A percentile compares a stretch with the other conserved stretches of the same genome.
Evolutionary conservation across 2,797 vertebrate genomes (phyloP).

Genomic region (Dendrocincla fuliginosa): DNA sequence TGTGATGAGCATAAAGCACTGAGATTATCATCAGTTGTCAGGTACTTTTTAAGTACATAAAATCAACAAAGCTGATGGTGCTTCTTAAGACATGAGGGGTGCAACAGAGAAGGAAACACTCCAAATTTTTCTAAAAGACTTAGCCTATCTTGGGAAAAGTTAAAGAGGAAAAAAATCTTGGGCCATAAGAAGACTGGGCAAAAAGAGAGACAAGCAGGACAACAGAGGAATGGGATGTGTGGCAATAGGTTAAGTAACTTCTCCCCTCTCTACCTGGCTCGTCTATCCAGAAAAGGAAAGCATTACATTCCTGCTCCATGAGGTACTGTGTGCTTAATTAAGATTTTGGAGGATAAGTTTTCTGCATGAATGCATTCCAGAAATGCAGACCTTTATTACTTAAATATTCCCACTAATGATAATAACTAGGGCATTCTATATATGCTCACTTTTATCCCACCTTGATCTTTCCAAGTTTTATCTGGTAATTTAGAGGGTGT

Average conservation of each 20-base stretch:
- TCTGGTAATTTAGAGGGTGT: constrained; percentile 32
- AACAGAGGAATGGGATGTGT: background rate
- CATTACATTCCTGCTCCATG: background rate
- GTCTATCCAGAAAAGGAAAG: background rate
- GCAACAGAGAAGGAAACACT: background rate
- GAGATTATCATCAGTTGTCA: background rate
- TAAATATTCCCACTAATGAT: constrained; percentile 49
- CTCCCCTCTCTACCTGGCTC: background rate
- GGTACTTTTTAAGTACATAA: background rate
- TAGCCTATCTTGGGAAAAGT: background rate
- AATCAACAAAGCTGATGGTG: background rate
- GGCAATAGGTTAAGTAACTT: background rate
- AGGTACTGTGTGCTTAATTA: constrained; percentile 37
- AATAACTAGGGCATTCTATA: constrained; percentile 32
- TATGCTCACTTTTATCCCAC: constrained; percentile 21
- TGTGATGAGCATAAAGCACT: background rate
- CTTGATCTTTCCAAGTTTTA: constrained; percentile 17
- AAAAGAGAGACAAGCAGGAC: background rate
- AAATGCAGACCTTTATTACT: constrained; percentile 38
- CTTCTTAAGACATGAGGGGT: background rate
- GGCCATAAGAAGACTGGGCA: background rate
- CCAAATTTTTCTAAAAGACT: background rate
- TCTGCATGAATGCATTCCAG: constrained; percentile 51
- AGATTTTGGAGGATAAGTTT: constrained; percentile 42
- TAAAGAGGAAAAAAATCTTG: background rate